A percentile compares a stretch with the other conserved stretches of the same genome.
Conservation (phyloP, 2,888 invertebrate species). For the Dorcus hopei region DNA sequence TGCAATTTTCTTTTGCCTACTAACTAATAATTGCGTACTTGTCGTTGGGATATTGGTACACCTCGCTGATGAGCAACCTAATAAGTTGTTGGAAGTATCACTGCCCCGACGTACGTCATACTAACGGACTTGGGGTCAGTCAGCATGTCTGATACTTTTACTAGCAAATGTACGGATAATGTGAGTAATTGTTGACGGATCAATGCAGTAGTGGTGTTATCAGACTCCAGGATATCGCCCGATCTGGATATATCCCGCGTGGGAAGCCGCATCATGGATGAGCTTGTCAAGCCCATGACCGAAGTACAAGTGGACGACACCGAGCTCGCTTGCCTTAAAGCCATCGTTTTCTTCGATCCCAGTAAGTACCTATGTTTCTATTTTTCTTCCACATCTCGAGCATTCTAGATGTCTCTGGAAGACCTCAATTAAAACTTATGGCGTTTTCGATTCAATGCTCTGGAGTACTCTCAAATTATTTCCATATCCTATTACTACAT, state of each 20-base stretch:
- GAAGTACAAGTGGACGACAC: conserved; percentile 96
- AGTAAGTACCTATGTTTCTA: conserved; percentile 61
- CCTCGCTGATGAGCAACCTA: too few relatives aligned
- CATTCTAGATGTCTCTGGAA: too few relatives aligned
- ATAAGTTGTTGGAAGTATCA: too few relatives aligned
- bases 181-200: conserved; percentile 16
- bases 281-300: conserved; percentile 89
- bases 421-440: too few relatives aligned
- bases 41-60: too few relatives aligned
- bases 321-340: conserved; percentile 97
- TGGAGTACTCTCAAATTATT: too few relatives aligned
- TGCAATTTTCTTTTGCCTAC: too few relatives aligned
- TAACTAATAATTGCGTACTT: too few relatives aligned
- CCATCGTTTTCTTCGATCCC: conserved; percentile 98
- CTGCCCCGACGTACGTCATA: too few relatives aligned
- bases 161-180: conserved; percentile 20
- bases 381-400: too few relatives aligned
- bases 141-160: background rate
- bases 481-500: too few relatives aligned
- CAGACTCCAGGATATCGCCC: conserved; percentile 65
- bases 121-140: background rate
- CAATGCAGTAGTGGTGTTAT: conserved; percentile 42
- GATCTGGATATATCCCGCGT: conserved; percentile 91
- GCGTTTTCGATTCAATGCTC: too few relatives aligned
- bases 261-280: conserved; percentile 92